Evolutionary conservation across 2,888 invertebrate genomes (phyloP), one percentile per base, ranked within the genome.

Genomic region (Eremobia ochroleuca): DNA sequence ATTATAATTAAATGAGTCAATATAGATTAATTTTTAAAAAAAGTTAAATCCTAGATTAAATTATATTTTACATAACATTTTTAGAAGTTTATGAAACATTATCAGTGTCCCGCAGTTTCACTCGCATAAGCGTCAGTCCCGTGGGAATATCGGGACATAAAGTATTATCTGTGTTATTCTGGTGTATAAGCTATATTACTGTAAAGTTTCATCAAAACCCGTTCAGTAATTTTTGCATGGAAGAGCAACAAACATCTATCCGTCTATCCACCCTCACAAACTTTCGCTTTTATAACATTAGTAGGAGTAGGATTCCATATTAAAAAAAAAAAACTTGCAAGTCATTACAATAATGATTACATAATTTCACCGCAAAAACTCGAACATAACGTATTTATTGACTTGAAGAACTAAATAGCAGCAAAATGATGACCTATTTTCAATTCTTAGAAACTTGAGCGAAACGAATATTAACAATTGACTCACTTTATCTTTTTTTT

Each of bases 381-480:
- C 43, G 15, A 46, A 65, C 1, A n/a, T 9, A 65, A 4, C 6
- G 21, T 21, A 21, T 31, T 66, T 1, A 59, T 34, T 25, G 4
- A 66, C 31, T 28, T 34, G 1, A n/a, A 37, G 1, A 43, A 69
- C 9, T 62, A 4, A n/a, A 43, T 25, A 18, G 25, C 1, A 52
- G 34, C 18, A 69, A 31, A 13, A 37, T 40, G 4, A 28, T 34
- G 28, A 78, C 70, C 52, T 61, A 77, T 58, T 77, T 77, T 31
- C 37, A 49, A 37, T 52, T 28, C 62, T 55, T 15, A 55, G 37
- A 79, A 71, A 2, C 49, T 61, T 49, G 6, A 46, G 62, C 13
- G 28, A 74, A 81, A 40, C 18, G 28, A 73, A 73, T 49, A 81
- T 25, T 58, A 72, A 64, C 74, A 25, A 40, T 58, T 31, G 55